Base-by-base conservation (phyloP, 2,888 invertebrate genomes). In the Phalera bucephala region DNA sequence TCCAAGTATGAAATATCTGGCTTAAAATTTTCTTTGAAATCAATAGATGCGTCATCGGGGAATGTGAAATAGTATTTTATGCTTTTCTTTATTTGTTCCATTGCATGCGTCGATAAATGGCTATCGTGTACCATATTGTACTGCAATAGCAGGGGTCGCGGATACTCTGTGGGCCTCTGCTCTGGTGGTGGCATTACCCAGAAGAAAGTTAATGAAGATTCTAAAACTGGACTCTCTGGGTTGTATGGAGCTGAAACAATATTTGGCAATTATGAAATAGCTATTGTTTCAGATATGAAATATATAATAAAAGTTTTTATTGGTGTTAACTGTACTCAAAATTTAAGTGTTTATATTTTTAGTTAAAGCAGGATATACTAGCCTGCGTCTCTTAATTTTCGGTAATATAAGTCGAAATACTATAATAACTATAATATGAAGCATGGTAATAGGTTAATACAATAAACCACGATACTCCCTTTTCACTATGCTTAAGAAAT, bases 161-260 rank as follows among this genome's bases (percentile, higher is more conserved):
- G 97, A 78, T 97, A 97, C 79, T 98, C 98, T 34, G 95, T 94
- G 6, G 97, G 96, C 58, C 96, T 93, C 66, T 95, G 95, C 88
- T 98, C 98, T 26, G 96, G 95, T 1, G 98, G 98, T n/a, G 98
- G 97, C 89, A 96, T 93, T 2, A 98, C 97, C 98, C 98, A 98
- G 80, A 96, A 98, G 36, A 96, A 94, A 45, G 95, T 94, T 8
- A 96, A 91, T 28, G 94, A 94, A 0, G 97, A 97, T 66, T 96
- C 96, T 52, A 95, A 80, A 13, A 95, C 94, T 33, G 93, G 93
- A 64, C 94, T 94, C 70, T 95, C 95, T 40, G 93, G 93, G 66
- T 95, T 94, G 66, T 96, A 96, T 0, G 97, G 96, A 21, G 96
- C 96, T 96, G 73, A 34, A 31, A 10, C 26, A 27, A 13, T 13